Evolutionary conservation across 2,888 invertebrate species (phyloP).

Genomic region (Noctua pronuba): DNA sequence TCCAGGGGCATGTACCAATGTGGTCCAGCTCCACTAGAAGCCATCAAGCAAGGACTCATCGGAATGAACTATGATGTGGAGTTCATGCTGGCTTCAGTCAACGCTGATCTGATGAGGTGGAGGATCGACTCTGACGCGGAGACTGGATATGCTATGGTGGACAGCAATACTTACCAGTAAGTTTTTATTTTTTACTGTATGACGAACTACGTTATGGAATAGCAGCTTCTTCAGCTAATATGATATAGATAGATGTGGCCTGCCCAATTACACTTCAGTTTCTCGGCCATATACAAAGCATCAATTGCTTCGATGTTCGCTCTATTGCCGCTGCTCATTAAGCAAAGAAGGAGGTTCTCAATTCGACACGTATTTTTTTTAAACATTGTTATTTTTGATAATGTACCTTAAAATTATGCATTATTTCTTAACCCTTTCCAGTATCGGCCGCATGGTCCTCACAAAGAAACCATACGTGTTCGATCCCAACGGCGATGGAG

Average conservation of each 20-base stretch:
- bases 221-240: not conserved
- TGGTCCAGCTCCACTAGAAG: conserved; percentile 95
- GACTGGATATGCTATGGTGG: conserved; percentile 92
- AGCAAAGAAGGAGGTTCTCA: no score
- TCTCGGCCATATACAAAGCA: no score
- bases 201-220: not conserved
- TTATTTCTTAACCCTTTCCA: conserved; percentile 71
- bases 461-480: conserved; percentile 94
- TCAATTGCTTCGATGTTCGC: no score
- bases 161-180: conserved; percentile 94
- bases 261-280: no score
- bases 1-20: conserved; percentile 94
- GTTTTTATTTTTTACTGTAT: conserved; percentile 61
- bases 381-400: no score
- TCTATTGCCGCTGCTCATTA: no score
- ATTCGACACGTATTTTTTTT: no score
- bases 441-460: conserved; percentile 93
- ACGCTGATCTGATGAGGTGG: conserved; percentile 96
- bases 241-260: not conserved
- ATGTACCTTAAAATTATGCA: not conserved
- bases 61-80: conserved; percentile 94
- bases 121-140: conserved; percentile 92
- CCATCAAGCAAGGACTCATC: conserved; percentile 94
- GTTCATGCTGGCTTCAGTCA: conserved; percentile 95
- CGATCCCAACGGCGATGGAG: conserved; percentile 93